Conservation (phyloP, 2,113 vertebrate genomes). For the Okapia johnstoni region DNA sequence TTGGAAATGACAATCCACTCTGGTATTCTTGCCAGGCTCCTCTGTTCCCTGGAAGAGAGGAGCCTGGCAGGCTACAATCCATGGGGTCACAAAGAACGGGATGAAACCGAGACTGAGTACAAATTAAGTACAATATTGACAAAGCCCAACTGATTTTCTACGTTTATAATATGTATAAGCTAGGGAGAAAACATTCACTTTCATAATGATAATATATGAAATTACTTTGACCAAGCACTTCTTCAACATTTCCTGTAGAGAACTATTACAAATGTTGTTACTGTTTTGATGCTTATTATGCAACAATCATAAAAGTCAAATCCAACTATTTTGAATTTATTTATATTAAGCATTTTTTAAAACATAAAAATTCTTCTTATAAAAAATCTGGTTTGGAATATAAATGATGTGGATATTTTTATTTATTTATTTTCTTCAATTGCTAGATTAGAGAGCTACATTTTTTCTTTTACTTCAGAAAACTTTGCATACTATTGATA, state of each 20-base stretch:
- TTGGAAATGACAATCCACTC: background rate
- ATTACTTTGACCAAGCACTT: background rate
- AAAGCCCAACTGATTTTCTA: background rate
- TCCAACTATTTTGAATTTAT: background rate
- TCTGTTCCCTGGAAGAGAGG: too few species aligned
- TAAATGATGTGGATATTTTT: background rate
- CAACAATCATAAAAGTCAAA: background rate
- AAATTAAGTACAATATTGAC: background rate
- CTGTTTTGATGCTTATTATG: background rate
- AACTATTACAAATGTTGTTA: background rate
- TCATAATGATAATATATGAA: background rate
- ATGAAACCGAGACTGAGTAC: rapidly evolving
- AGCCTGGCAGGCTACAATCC: background rate
- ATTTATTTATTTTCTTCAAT: background rate
- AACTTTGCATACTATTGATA: background rate
- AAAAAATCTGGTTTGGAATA: background rate
- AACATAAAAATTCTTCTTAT: background rate
- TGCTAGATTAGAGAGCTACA: background rate
- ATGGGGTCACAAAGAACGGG: background rate
- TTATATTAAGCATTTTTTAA: background rate
- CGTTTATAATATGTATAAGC: background rate
- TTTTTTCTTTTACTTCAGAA: background rate
- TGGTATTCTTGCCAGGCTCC: background rate
- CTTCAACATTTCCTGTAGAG: background rate
- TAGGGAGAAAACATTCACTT: background rate